A percentile compares a stretch with the other conserved stretches of the same genome.
Evolutionary conservation across 2,888 invertebrate genomes (phyloP).

Genomic region (Neoitamus cyanurus): DNA sequence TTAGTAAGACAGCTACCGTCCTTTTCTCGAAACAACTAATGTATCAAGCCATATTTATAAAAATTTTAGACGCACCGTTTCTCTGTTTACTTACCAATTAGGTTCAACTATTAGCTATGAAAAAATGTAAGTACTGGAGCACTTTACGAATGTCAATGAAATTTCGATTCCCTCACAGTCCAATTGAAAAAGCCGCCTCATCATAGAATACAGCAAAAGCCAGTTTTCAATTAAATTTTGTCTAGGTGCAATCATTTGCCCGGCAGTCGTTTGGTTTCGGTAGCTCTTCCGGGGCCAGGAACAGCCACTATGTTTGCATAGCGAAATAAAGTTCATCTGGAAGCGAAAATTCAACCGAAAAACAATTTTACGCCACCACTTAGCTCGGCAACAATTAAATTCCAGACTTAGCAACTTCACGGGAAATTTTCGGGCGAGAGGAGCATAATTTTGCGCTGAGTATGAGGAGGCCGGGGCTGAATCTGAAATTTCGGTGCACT

Average conservation of each 20-base stretch:
- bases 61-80: no score
- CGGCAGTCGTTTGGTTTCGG: neutral
- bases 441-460: conserved; percentile 32
- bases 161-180: neutral
- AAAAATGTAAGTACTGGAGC: no score
- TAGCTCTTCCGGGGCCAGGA: neutral
- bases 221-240: neutral
- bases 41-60: no score
- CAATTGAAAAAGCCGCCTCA: neutral
- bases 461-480: conserved; percentile 1
- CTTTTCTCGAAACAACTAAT: no score
- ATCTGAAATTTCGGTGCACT: neutral
- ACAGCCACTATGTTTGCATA: neutral
- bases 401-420: conserved; percentile 31
- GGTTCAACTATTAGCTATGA: no score
- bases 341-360: conserved; percentile 2
- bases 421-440: neutral
- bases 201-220: neutral
- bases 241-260: neutral
- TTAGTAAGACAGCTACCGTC: no score
- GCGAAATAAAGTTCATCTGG: neutral
- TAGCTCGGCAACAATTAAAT: conserved; percentile 28
- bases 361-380: conserved; percentile 19
- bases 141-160: no score
- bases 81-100: no score